Conservation (phyloP, 2,888 invertebrate species). For the Parochlus steinenii region DNA sequence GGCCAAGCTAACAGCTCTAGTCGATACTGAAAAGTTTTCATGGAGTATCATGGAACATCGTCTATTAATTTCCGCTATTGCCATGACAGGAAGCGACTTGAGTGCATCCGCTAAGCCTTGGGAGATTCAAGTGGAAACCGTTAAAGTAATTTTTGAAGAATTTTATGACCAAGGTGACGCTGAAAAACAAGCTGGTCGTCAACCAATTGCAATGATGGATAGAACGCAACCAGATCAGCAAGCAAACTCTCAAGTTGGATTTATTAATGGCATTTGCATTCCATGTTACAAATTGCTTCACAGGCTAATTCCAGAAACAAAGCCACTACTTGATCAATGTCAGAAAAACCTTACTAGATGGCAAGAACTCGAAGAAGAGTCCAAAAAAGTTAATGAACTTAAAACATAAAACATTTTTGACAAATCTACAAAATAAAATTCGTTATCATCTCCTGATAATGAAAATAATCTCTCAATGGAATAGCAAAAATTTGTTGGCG, state of each 20-base stretch:
- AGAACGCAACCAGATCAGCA: conserved; percentile 54
- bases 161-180: conserved; percentile 67
- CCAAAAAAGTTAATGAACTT: conserved; percentile 18
- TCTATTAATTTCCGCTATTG: conserved; percentile 50
- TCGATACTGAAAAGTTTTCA: conserved; percentile 38
- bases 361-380: conserved; percentile 30
- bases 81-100: conserved; percentile 72
- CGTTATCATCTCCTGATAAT: no score
- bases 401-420: conserved; percentile 15
- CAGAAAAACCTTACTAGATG: conserved; percentile 42
- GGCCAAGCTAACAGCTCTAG: conserved; percentile 37
- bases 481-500: no score
- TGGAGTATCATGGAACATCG: conserved; percentile 52
- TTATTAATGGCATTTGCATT: conserved; percentile 61
- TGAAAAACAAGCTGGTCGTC: conserved; percentile 46
- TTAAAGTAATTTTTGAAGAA: conserved; percentile 65
- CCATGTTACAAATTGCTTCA: conserved; percentile 60
- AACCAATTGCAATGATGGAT: conserved; percentile 71
- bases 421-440: no score
- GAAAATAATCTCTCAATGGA: no score
- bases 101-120: conserved; percentile 75
- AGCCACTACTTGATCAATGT: conserved; percentile 52
- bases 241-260: conserved; percentile 62
- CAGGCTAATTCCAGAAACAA: conserved; percentile 50
- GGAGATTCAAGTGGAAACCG: conserved; percentile 63